Conservation (phyloP, 53 echinoderm and acorn worm genomes). For the Astropecten irregularis region DNA sequence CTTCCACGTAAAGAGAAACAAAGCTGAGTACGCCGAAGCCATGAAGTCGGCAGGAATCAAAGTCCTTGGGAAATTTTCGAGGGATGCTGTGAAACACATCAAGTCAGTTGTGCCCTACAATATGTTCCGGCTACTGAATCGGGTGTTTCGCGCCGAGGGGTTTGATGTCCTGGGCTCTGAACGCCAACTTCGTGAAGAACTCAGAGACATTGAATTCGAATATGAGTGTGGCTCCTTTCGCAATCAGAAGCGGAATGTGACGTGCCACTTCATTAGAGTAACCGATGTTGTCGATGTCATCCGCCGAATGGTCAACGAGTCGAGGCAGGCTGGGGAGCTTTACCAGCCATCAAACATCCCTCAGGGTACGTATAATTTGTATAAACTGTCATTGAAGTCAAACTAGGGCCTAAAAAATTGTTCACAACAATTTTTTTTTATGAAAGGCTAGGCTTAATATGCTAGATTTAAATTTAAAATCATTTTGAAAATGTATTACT, state of each 20-base stretch:
- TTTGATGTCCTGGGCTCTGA: conserved; percentile 2
- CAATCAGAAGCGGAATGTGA: neutral
- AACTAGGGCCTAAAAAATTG: neutral
- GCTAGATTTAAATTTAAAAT: neutral
- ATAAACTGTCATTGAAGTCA: neutral
- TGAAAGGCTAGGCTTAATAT: neutral
- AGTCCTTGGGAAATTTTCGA: neutral
- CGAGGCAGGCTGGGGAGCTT: neutral
- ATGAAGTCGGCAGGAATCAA: neutral
- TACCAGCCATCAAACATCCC: conserved; percentile 3
- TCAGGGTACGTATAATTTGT: neutral
- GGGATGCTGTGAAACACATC: neutral
- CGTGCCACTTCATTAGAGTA: neutral
- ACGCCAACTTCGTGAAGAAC: neutral
- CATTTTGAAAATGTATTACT: neutral
- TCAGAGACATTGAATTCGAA: neutral
- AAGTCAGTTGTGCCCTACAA: neutral
- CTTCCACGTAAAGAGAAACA: neutral
- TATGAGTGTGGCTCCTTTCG: neutral
- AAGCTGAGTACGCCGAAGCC: neutral
- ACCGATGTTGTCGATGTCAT: neutral
- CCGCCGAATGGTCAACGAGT: neutral
- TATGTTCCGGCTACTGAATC: neutral
- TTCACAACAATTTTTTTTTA: neutral
- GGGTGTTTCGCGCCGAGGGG: conserved; percentile 6